Conservation (phyloP, 2,797 vertebrate species). For the Acestrorhynchus altus region DNA sequence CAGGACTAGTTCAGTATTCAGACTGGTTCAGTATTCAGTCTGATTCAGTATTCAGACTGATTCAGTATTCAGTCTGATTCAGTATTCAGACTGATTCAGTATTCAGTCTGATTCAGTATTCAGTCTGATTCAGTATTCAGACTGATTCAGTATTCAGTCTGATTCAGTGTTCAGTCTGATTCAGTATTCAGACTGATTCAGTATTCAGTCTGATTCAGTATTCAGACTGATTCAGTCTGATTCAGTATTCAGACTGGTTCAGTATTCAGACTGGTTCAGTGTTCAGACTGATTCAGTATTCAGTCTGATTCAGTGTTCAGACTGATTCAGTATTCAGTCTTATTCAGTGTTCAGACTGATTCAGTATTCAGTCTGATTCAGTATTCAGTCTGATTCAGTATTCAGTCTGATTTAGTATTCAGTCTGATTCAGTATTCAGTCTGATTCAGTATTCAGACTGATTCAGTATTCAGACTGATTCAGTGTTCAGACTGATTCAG, state of each 20-base stretch:
- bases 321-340: neutral
- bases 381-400: neutral
- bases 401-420: too few relatives aligned
- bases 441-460: neutral
- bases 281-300: neutral
- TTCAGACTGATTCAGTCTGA: neutral
- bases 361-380: neutral
- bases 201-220: neutral
- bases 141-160: neutral
- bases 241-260: neutral
- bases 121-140: neutral
- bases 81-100: neutral
- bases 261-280: too few relatives aligned
- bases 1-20: neutral
- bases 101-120: neutral
- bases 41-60: neutral
- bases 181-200: neutral
- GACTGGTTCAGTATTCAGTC: neutral
- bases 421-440: neutral
- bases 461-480: neutral
- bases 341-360: too few relatives aligned
- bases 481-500: neutral
- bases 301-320: conserved; percentile 5
- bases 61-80: neutral
- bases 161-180: neutral